These are phyloP conservation scores for Melinopterus prodromus DNA, from an alignment of 2,888 invertebrate genomes.

Conservation along the genomic window DNA sequence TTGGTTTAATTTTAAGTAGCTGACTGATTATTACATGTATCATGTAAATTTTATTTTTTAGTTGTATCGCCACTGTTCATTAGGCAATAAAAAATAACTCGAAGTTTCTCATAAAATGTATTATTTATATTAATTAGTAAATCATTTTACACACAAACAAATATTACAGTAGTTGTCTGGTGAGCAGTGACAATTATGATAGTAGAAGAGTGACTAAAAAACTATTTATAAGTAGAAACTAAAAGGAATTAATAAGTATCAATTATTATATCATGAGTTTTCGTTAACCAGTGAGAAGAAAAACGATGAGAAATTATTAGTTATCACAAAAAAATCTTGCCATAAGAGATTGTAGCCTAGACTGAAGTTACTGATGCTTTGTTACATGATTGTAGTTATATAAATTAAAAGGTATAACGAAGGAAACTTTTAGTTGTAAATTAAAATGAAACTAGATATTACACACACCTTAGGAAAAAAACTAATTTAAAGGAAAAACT, in stretches of 20 bases:
- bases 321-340: conserved; percentile 58
- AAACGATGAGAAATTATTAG: conserved; percentile 42
- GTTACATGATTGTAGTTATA: conserved; percentile 51
- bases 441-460: conserved; percentile 43
- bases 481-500: conserved; percentile 28
- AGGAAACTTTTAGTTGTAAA: conserved; percentile 35
- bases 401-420: conserved; percentile 20
- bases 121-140: conserved; percentile 8
- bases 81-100: conserved; percentile 5
- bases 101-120: background rate
- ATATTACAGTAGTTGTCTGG: background rate
- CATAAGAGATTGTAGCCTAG: conserved; percentile 60
- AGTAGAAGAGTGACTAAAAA: conserved; percentile 37
- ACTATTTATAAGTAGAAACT: conserved; percentile 49
- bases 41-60: conserved; percentile 50
- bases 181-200: conserved; percentile 34
- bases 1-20: conserved; percentile 45
- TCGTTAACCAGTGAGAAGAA: background rate
- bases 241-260: conserved; percentile 51
- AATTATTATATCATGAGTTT: conserved; percentile 52
- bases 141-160: conserved; percentile 13
- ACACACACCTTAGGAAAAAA: conserved; percentile 46
- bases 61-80: conserved; percentile 48
- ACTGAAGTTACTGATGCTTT: conserved; percentile 57
- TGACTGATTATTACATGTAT: conserved; percentile 53